phyloP scores from a whole-genome alignment of 2,888 invertebrate species.

The Parnassius apollo region DNA sequence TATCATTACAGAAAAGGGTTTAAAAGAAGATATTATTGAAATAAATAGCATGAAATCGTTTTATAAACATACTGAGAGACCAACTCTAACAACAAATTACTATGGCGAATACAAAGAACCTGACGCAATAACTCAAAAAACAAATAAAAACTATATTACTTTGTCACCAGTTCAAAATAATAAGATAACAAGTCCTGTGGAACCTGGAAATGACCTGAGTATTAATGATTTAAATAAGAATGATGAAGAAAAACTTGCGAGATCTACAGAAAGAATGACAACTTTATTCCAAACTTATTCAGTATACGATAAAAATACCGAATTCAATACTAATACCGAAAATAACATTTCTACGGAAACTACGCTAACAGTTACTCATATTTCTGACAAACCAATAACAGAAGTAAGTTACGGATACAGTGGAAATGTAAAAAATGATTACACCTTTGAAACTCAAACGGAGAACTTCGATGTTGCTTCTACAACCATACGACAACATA shows the following conservation, averaged over 20 bases:
- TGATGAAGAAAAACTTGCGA: neutral
- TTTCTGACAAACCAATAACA: neutral
- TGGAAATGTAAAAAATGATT: conserved; percentile 6
- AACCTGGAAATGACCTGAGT: neutral
- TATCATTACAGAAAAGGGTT: neutral
- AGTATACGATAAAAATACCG: neutral
- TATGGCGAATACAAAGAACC: neutral
- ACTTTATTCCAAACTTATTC: neutral
- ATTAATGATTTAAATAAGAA: neutral
- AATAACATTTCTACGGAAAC: neutral
- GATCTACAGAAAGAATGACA: neutral
- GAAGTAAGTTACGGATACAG: neutral
- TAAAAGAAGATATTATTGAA: neutral
- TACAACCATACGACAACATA: neutral
- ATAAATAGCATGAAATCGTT: neutral
- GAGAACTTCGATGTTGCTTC: neutral
- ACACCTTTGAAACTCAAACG: conserved; percentile 1
- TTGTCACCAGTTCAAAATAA: neutral
- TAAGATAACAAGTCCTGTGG: neutral
- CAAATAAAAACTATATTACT: conserved; percentile 2
- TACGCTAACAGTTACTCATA: neutral
- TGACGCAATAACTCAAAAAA: neutral
- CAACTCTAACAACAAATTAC: no score
- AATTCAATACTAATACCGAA: neutral
- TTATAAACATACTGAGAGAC: no score